Evolutionary conservation across 1,140 invertebrate genomes (phyloP).

Genomic region (Chionoecetes opilio): DNA sequence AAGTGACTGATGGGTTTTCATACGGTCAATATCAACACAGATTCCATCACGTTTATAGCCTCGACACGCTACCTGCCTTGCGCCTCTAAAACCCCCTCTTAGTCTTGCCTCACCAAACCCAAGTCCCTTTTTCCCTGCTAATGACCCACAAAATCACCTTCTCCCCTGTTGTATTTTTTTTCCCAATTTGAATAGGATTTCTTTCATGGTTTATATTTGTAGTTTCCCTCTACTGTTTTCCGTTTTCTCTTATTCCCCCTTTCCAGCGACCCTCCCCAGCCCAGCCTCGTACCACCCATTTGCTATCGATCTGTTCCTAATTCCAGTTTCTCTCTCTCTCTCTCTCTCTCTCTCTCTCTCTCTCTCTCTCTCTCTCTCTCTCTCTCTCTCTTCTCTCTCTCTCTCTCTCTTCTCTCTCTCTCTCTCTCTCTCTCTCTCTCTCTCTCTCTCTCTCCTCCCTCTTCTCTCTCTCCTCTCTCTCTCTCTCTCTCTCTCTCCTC

Average conservation of each 20-base stretch:
- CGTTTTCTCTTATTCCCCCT: constrained; percentile 57
- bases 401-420: constrained; percentile 34
- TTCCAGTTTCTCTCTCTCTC: constrained; percentile 65
- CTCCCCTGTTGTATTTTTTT: neutral
- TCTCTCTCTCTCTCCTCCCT: no score
- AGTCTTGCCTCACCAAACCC: neutral
- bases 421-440: neutral
- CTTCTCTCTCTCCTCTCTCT: no score
- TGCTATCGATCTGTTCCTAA: constrained; percentile 51
- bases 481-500: no score
- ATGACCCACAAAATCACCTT: neutral
- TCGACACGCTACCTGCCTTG: neutral
- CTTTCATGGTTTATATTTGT: neutral
- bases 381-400: constrained; percentile 44
- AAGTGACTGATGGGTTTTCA: neutral
- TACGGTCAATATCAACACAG: neutral
- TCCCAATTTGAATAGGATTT: neutral
- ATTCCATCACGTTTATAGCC: neutral
- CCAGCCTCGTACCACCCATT: constrained; percentile 45
- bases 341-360: constrained; percentile 65
- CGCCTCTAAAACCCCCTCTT: neutral
- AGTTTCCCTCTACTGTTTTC: constrained; percentile 46
- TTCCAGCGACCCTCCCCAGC: neutral
- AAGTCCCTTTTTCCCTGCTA: neutral
- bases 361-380: constrained; percentile 61